These are phyloP conservation scores for Drosophila kohkoa DNA, from an alignment of 1,140 invertebrate species.

Conservation along the genomic window DNA sequence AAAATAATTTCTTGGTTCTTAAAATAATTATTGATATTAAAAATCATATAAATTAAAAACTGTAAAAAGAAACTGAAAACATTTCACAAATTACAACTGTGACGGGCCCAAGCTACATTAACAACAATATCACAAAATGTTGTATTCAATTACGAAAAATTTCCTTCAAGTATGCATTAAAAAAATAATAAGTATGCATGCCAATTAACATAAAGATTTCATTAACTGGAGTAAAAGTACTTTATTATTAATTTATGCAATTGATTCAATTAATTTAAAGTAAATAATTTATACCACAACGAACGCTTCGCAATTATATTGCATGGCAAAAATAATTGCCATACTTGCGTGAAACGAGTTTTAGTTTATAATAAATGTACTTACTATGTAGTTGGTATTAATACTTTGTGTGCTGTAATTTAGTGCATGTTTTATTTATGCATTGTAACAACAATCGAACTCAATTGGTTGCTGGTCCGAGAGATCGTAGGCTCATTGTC, in stretches of 20 bases:
- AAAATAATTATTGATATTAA: not conserved
- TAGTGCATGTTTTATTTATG: slow-evolving; percentile 26
- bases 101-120: not conserved
- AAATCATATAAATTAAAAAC: not conserved
- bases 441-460: slow-evolving; percentile 10
- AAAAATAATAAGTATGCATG: not conserved
- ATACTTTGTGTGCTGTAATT: not conserved
- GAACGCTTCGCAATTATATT: not conserved
- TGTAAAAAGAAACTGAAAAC: not conserved
- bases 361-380: slow-evolving; percentile 14
- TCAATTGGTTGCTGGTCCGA: not conserved
- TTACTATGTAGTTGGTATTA: not conserved
- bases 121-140: not conserved
- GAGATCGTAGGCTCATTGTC: not conserved
- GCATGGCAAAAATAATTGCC: slow-evolving; percentile 8
- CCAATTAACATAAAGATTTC: not conserved
- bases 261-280: slow-evolving; percentile 5
- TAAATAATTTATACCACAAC: slow-evolving; percentile 2
- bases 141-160: not conserved
- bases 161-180: not conserved
- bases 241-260: not conserved
- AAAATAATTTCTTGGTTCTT: too few relatives aligned
- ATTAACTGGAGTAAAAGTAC: slow-evolving; percentile 4
- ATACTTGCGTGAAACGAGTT: slow-evolving; percentile 11
- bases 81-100: not conserved